A percentile compares a stretch with the other conserved stretches of the same genome.
phyloP scores from a whole-genome alignment of 1,140 invertebrate species.

The Dreissena polymorpha region DNA sequence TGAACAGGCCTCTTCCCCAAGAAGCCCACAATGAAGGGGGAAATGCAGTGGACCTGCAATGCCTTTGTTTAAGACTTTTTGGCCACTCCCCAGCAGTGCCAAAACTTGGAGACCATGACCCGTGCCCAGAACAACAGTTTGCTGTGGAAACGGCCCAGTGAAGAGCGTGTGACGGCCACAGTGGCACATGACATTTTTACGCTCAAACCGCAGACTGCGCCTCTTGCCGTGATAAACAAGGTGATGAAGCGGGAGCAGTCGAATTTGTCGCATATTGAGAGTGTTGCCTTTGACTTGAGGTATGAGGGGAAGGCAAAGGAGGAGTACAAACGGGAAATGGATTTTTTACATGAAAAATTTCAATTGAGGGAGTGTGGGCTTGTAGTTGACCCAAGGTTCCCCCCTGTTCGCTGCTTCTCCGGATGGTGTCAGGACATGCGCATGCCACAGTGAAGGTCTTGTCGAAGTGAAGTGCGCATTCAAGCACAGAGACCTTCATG shows the following conservation, averaged over 20 bases:
- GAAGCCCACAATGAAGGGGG: background rate
- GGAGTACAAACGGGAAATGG: conserved; percentile 23
- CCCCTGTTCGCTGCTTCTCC: conserved; percentile 28
- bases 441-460: conserved; percentile 24
- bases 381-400: conserved; percentile 20
- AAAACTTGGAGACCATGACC: conserved; percentile 22
- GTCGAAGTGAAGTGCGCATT: conserved; percentile 37
- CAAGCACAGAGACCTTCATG: conserved; percentile 22
- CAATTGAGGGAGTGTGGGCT: background rate
- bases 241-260: conserved; percentile 9
- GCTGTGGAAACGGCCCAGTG: conserved; percentile 29
- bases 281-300: background rate
- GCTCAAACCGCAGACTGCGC: background rate
- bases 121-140: background rate
- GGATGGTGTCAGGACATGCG: conserved; percentile 21
- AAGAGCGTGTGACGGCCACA: conserved; percentile 23
- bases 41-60: conserved; percentile 9
- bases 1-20: conserved; percentile 3
- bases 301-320: background rate
- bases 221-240: background rate
- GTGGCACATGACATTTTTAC: conserved; percentile 14
- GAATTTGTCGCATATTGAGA: background rate
- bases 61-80: conserved; percentile 5
- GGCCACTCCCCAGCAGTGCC: background rate
- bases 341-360: background rate